Evolutionary conservation across 2,888 invertebrate genomes (phyloP), one percentile per base, ranked within the genome.

Genomic region (Nomada hirtipes): DNA sequence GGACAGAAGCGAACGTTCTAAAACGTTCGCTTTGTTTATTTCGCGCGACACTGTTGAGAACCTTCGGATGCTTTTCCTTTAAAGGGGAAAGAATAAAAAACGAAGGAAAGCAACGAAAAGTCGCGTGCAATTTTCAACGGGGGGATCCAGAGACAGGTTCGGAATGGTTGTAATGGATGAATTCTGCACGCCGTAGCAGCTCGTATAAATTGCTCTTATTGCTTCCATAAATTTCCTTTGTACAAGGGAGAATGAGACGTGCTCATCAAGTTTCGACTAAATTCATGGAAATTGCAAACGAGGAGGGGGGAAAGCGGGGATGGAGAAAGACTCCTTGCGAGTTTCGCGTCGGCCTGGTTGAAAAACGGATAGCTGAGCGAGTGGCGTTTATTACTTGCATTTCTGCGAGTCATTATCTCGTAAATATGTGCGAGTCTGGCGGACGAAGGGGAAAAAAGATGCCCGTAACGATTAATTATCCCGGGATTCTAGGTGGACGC

Each of bases 191-290:
- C 64, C 64, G 82, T 60, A 71, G 59, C 53, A 55, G 73, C 72
- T 73, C 81, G 68, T 81, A 76, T 77, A 83, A 83, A 83, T 83
- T 83, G 73, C 82, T 82, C 83, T 77, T 83, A 83, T 83, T 81
- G 82, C 83, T 76, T 77, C 77, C 76, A 83, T 81, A 82, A 83
- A 83, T 83, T 83, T 73, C 83, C 82, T 77, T 76, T 77, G 83
- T 81, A 71, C 77, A 63, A 74, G 83, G 63, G 76, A 76, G 82
- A 83, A 82, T 76, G 82, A 82, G 82, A 82, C 80, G 72, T 44
- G 82, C 74, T 82, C 76, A 75, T 84, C 76, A 72, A 82, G 65
- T 84, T 73, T 81, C 69, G 84, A 76, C 69, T 77, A 84, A 79
- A 86, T 84, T 76, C 77, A 75, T 76, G 83, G 75, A 86, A 86